Conservation (phyloP, 2,888 invertebrate genomes). For the Heliconius charithonia region DNA sequence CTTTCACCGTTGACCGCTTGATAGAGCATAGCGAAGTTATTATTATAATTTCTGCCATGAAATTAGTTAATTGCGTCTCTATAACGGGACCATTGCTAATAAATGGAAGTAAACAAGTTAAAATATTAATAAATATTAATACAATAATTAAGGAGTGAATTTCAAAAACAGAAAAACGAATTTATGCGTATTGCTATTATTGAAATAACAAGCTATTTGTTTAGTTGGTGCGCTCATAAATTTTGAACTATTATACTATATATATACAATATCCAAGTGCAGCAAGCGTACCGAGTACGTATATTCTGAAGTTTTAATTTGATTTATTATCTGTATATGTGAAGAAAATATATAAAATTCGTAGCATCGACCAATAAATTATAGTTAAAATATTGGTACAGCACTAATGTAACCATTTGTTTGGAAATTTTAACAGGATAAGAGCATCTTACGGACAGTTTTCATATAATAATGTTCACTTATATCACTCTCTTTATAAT, state of each 20-base stretch:
- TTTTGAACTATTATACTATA: background rate
- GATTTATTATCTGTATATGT: slow-evolving; percentile 13
- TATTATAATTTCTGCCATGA: slow-evolving; percentile 18
- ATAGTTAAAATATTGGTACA: slow-evolving; percentile 4
- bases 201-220: slow-evolving; percentile 1
- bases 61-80: background rate
- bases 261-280: background rate
- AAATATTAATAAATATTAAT: background rate
- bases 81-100: slow-evolving; percentile 1
- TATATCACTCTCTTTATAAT: no score
- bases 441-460: no score
- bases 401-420: background rate
- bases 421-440: background rate
- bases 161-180: background rate
- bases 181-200: background rate
- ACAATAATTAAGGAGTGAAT: background rate
- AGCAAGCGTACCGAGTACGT: slow-evolving; percentile 13
- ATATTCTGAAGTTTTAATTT: background rate
- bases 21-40: slow-evolving; percentile 38
- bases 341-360: slow-evolving; percentile 20
- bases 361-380: slow-evolving; percentile 4
- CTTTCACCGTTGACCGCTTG: slow-evolving; percentile 49
- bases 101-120: background rate
- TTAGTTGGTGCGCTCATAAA: background rate
- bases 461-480: no score